Evolutionary conservation across 1,140 invertebrate species (phyloP).

Genomic region (Papilio helenus): DNA sequence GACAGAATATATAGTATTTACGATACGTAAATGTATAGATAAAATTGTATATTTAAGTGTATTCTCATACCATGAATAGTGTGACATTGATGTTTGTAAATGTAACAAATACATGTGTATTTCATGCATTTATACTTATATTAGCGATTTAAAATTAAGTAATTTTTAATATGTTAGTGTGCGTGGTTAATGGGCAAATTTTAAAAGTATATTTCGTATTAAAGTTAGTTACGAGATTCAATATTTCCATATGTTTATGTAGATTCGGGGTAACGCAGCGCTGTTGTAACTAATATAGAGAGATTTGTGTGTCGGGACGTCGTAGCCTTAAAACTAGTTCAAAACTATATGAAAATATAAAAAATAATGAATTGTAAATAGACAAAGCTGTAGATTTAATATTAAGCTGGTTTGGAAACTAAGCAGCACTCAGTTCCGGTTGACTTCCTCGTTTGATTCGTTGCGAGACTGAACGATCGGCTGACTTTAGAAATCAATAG

Average conservation of each 20-base stretch:
- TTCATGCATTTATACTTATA: conserved; percentile 77
- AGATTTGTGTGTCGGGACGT: conserved; percentile 70
- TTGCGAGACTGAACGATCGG: conserved; percentile 42
- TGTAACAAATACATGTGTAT: conserved; percentile 62
- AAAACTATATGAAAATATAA: conserved; percentile 77
- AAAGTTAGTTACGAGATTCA: conserved; percentile 59
- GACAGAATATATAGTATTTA: conserved; percentile 1
- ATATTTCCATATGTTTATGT: conserved; percentile 64
- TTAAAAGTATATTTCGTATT: conserved; percentile 39
- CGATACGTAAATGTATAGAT: conserved; percentile 51
- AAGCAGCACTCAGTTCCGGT: conserved; percentile 60
- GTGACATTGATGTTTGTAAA: conserved; percentile 63
- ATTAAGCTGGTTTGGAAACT: conserved; percentile 64
- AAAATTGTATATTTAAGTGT: conserved; percentile 44
- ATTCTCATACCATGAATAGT: conserved; percentile 53
- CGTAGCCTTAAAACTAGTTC: conserved; percentile 82
- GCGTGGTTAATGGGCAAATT: conserved; percentile 50
- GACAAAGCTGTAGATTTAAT: conserved; percentile 72
- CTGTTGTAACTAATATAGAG: conserved; percentile 65
- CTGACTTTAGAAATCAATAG: background rate
- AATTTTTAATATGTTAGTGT: conserved; percentile 67
- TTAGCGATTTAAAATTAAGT: conserved; percentile 56
- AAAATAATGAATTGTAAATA: conserved; percentile 73
- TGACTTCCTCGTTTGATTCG: conserved; percentile 49
- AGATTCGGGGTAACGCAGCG: conserved; percentile 56